Evolutionary conservation across 2,888 invertebrate genomes (phyloP), one percentile per base, ranked within the genome.

Genomic region (Octonoba sinensis): DNA sequence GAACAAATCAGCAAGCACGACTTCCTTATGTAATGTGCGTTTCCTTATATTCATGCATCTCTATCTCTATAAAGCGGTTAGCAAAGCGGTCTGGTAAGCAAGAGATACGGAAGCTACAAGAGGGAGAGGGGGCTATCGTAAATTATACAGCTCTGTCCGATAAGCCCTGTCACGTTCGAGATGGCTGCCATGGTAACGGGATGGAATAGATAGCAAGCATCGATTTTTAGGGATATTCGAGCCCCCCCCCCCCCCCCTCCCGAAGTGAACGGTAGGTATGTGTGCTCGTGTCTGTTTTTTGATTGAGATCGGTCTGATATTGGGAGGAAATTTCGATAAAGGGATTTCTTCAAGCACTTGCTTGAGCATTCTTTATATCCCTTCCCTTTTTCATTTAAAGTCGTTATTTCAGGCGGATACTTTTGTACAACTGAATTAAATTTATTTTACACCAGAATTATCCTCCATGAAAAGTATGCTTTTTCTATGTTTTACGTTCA

Each of bases 241-340:
- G 15, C 11, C 36, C 24, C 47, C 13, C 20, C 65, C 20, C 16
- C 57, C 65, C 27, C 56, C 54, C 44, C 27, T 36, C 24, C n/a
- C 22, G n/a, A 15, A 16, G 59, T 20, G 27, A 16, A 27, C 27
- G 24, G 59, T 27, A 27, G 59, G 18, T 49, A 44, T 44, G 24
- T 74, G 65, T 65, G 62, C 18, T 22, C n/a, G 18, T 57, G 60
- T 67, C 62, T 12, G 46, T 73, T 73, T 73, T 73, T 69, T 67
- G 60, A 73, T 73, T 49, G 69, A 81, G 67, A 81, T 81, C 69
- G 46, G 13, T 60, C 72, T 56, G 79, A 81, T 81, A 81, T 69
- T 67, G 79, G 79, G 69, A 54, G 72, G 51, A 78, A 74, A 81
- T 73, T 81, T 81, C 79, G 73, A 81, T 81, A 67, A 81, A 62